Base-by-base conservation (phyloP, 2,888 invertebrate species). In the Kuschelorhynchus macadamiae region DNA sequence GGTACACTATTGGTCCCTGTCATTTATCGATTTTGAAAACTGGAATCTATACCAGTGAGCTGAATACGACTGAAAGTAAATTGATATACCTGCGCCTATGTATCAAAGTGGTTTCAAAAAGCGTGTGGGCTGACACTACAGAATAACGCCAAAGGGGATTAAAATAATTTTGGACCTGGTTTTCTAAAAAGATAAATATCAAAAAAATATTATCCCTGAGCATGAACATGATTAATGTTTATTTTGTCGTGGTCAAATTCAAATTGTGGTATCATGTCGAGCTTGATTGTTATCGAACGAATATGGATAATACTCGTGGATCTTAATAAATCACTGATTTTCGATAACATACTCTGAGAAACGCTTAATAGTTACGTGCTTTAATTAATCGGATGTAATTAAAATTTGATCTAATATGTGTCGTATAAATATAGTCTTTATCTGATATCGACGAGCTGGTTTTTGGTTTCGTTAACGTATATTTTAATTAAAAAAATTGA, bases 61-160 rank as follows among this genome's bases (percentile, higher is more conserved):
- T n/a, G n/a, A n/a, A n/a, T n/a, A n/a, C n/a, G n/a, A n/a, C n/a
- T n/a, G n/a, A n/a, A n/a, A n/a, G 12, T 11, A 36, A 36, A 14
- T 42, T 2, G 17, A 42, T 36, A 42, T 12, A 25, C 47, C 47
- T 47, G 30, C 32, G 16, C 21, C 36, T 12, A 36, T 36, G 36
- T 9, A 14, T 30, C 32, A 17, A 32, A 49, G 30, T 12, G 14
- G 30, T 49, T 30, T 32, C 21, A 12, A 30, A 14, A 49, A 14
- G 49, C 49, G 49, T 32, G 49, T 49, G 21, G 49, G 49, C n/a
- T 25, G 49, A 49, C 49, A 49, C 49, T 30, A 30, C 49, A 42
- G 5, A 49, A 30, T 30, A 32, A 17, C 25, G 49, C 11, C 5
- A 7, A 20, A 44, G 17, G 44, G 44, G 44, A 44, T 44, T 44